These are phyloP conservation scores for Bombus impatiens DNA, from an alignment of 1,140 invertebrate species.

Conservation along the genomic window DNA sequence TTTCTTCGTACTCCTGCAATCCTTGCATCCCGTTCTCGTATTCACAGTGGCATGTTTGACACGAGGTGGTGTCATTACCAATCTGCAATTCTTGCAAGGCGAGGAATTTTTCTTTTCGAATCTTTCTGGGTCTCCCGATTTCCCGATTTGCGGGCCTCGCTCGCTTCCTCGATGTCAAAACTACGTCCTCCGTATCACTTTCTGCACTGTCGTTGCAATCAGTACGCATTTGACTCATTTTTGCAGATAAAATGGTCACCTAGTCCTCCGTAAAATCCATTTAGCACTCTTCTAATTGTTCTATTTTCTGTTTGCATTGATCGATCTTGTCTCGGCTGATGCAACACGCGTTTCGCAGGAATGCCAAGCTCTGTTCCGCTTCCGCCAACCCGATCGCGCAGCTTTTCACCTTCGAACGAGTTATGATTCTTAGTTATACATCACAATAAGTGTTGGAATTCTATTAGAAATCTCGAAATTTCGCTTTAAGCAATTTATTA, in stretches of 20 bases:
- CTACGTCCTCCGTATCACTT: too few species aligned
- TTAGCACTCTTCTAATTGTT: constrained; percentile 14
- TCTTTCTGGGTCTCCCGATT: too few species aligned
- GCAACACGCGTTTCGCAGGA: constrained; percentile 73
- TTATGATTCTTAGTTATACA: not conserved
- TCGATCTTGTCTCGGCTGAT: constrained; percentile 36
- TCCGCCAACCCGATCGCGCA: constrained; percentile 78
- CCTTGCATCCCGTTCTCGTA: fast-evolving
- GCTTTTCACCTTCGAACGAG: constrained; percentile 67
- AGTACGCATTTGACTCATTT: too few species aligned
- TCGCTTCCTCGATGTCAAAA: too few species aligned
- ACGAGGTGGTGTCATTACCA: fast-evolving
- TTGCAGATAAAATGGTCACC: constrained; percentile 83
- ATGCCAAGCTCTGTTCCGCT: constrained; percentile 78
- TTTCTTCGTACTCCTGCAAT: fast-evolving
- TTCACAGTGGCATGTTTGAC: fast-evolving
- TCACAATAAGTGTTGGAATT: fast-evolving
- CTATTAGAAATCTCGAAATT: too few species aligned
- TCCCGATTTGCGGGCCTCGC: too few species aligned
- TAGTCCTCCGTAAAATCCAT: constrained; percentile 53
- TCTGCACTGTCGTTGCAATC: constrained; percentile 22
- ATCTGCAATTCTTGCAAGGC: too few species aligned
- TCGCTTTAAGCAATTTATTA: too few species aligned
- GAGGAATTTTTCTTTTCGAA: too few species aligned
- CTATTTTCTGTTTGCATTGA: constrained; percentile 49